Evolutionary conservation across 2,888 invertebrate genomes (phyloP).

Genomic region (Chymomyza amoena): DNA sequence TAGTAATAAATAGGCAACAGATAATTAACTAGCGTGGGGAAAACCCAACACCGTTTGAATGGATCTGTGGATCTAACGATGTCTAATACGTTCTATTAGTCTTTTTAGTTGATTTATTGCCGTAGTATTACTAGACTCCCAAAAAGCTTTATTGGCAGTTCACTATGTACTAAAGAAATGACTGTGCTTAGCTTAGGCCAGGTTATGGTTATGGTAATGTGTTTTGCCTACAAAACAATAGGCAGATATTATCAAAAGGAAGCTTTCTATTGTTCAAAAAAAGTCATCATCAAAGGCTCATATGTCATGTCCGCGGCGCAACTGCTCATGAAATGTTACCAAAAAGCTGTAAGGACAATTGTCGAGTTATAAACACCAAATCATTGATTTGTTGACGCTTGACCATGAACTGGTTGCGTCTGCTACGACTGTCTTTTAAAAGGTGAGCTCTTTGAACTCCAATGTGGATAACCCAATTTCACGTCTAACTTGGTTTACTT

Average conservation of each 20-base stretch:
- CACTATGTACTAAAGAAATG: background rate
- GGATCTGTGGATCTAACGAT: background rate
- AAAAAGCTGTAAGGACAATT: background rate
- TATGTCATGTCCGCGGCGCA: background rate
- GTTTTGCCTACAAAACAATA: conserved; percentile 34
- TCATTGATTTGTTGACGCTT: conserved; percentile 13
- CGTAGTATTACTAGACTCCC: background rate
- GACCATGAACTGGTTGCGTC: conserved; percentile 49
- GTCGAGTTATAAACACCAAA: background rate
- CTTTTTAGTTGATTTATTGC: background rate
- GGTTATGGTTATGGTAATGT: conserved; percentile 17
- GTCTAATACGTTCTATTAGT: background rate
- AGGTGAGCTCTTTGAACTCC: conserved; percentile 29
- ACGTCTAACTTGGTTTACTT: background rate
- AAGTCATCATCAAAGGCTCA: background rate
- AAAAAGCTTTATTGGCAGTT: background rate
- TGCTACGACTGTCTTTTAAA: conserved; percentile 35
- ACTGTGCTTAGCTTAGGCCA: background rate
- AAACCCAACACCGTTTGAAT: background rate
- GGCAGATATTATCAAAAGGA: conserved; percentile 43
- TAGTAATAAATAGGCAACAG: background rate
- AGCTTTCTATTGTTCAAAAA: conserved; percentile 25
- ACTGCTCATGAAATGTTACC: background rate
- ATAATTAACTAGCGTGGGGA: conserved; percentile 5
- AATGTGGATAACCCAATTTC: background rate